Evolutionary conservation across 2,113 vertebrate genomes (phyloP), one percentile per base, ranked within the genome.

Genomic region (Procavia capensis): DNA sequence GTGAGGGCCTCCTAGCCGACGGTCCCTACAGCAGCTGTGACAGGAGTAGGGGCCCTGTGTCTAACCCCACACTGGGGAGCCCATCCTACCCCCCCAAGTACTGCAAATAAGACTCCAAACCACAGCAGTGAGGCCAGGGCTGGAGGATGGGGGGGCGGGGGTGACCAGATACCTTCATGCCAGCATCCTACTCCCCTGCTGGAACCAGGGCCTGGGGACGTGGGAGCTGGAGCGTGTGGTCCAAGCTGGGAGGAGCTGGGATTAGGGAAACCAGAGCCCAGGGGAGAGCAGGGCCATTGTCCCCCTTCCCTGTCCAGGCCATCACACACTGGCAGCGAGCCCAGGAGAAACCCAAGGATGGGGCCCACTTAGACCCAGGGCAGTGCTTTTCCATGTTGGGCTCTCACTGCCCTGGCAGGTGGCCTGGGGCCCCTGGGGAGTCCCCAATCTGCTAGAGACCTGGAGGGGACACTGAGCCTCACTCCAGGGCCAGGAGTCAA

Each of bases 211-310:
- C 29, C 41, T 8, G 0, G 70, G 29, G 76, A 25, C 0, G 0
- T 25, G 31, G 61, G 27, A 45, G 25, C 59, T 14, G 9, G 43
- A 5, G 61, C 0, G 1, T 3, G 25, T 2, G 6, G 85, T 36
- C 22, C 5, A 4, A 45, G 43, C 80, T n/a, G 8, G 27, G 10
- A 54, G 41, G 19, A 34, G 2, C 25, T 1, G 29, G 88, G 95
- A 80, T 85, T 64, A 95, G 57, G 29, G 79, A 41, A 92, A 88
- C 54, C 19, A 4, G 94, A 96, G 41, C 70, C 41, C 0, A 25
- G 34, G 7, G 45, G 9, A 0, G 19, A 9, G 17, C 68, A 29
- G 9, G 20, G 34, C 54, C 11, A 34, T 43, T 8, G 41, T 75
- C 9, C 61, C 41, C 0, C 61, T 50, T 85, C 79, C 86, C 91